Base-by-base conservation (phyloP, 2,888 invertebrate species). In the Epicampocera succincta region DNA sequence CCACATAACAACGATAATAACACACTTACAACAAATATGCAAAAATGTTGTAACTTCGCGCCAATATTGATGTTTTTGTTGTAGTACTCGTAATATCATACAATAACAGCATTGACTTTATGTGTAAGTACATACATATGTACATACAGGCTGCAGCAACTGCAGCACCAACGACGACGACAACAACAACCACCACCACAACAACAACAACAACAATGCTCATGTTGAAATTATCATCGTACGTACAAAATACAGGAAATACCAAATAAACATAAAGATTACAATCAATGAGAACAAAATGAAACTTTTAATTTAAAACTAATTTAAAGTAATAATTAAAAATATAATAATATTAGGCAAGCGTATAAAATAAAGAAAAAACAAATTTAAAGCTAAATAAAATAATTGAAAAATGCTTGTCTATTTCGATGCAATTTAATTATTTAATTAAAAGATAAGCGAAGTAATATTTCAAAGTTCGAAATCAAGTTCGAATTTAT, bases 231-330 rank as follows among this genome's bases (percentile, higher is more conserved):
- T 46, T 75, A 48, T 29, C 29, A 68, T 52, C 33, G 54, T 42
- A 71, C n/a, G n/a, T 29, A 52, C 6, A 63, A 75, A 54, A 75
- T 71, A 77, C 83, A 80, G 83, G 83, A 83, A 83, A 83, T 80
- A 78, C 80, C 78, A 75, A 83, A 81, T 80, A 71, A 74, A 66
- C 69, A 75, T 80, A 74, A 78, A 83, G 83, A 80, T 80, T 76
- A 50, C 21, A 66, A 80, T 78, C 83, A 69, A 72, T 83, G 42
- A 60, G 33, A 74, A 73, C 44, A 52, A 75, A 60, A 63, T 61
- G 21, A 50, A 65, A 48, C 44, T 50, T 33, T 33, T 33, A 33
- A 33, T 33, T 33, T 33, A 33, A 33, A 33, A 33, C 33, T 8
- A 6, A 33, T 33, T 33, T 1, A 33, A 33, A 33, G 8, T 33